Base-by-base conservation (phyloP, 2,797 vertebrate species). In the Gymnodraco acuticeps region DNA sequence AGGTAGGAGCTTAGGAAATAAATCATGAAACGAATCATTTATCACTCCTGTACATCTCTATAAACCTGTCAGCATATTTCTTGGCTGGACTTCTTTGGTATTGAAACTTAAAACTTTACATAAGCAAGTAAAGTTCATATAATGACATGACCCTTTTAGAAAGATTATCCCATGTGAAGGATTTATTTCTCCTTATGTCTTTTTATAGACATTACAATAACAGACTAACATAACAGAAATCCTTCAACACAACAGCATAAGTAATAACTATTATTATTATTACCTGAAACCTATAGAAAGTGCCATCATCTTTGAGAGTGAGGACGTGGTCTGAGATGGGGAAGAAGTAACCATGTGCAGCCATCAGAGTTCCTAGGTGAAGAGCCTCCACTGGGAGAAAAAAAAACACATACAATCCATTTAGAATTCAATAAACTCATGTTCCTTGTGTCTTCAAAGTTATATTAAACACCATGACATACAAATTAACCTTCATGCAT, bases 311-410 rank as follows among this genome's bases (percentile, higher is more conserved):
- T 94, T 99, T 99, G 78, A 99, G 93, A 7, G 96, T 98, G 86
- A 99, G 96, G 87, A 99, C 98, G 20, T 99, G 98, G 77, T 99
- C 98, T 83, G 98, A 99, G 91, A 99, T 99, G 47, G 98, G 98
- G 87, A 99, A 99, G 95, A 99, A 98, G 93, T 99, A 99, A 55
- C 97, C 98, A 10, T 99, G 97, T 70, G 98, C 97, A 66, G 97
- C 97, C 98, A 99, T 98, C 92, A 99, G 88, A 3, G 97, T 98
- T 77, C 98, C 98, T 92, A 99, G 87, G 92, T 99, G 98, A 75
- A 99, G 95, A 4, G 98, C 97, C 85, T 99, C 97, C 90, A 98
- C 98, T 99, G 88, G 70, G 51, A 79, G 20, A 4, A 73, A 86
- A 70, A 79, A 53, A 89, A 15, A 80, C 19, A 81, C 31, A 78